Evolutionary conservation across 1,140 invertebrate genomes (phyloP).

Genomic region (Lordiphosa clarofinis): DNA sequence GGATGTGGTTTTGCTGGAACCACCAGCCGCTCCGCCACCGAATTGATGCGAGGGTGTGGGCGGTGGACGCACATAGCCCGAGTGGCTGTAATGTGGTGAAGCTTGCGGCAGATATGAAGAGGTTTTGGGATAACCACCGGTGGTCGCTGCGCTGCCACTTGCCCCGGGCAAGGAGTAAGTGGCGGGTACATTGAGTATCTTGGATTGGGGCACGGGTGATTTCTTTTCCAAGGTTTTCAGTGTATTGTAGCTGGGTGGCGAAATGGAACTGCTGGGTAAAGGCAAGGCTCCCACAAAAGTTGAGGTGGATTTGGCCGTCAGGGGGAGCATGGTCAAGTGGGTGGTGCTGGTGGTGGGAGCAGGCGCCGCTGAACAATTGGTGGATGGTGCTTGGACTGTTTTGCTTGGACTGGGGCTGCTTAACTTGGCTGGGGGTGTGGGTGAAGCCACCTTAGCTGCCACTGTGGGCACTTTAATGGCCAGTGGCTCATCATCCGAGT

Average conservation of each 20-base stretch:
- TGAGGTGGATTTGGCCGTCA: constrained; percentile 46
- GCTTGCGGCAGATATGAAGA: constrained; percentile 68
- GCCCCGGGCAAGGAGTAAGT: constrained; percentile 63
- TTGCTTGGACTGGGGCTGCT: neutral
- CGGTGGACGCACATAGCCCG: constrained; percentile 53
- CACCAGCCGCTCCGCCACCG: constrained; percentile 21
- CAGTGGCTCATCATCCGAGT: constrained; percentile 83
- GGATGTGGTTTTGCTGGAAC: constrained; percentile 14
- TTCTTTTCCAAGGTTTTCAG: constrained; percentile 74
- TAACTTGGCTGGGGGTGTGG: constrained; percentile 6
- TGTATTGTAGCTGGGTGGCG: constrained; percentile 43
- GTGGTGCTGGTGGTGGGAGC: constrained; percentile 13
- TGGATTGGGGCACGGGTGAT: constrained; percentile 71
- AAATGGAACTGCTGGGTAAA: constrained; percentile 16
- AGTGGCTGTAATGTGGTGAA: constrained; percentile 64
- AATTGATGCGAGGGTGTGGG: constrained; percentile 50
- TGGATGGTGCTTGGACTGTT: neutral
- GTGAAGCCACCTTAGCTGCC: constrained; percentile 13
- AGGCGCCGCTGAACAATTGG: constrained; percentile 2
- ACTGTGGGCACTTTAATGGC: constrained; percentile 80
- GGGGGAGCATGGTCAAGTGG: constrained; percentile 58
- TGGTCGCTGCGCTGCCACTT: constrained; percentile 4
- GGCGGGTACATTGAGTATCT: constrained; percentile 74
- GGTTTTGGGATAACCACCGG: constrained; percentile 51
- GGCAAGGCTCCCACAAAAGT: constrained; percentile 14